Conservation (phyloP, 2,888 invertebrate genomes). For the Melangyna quadrimaculata region DNA sequence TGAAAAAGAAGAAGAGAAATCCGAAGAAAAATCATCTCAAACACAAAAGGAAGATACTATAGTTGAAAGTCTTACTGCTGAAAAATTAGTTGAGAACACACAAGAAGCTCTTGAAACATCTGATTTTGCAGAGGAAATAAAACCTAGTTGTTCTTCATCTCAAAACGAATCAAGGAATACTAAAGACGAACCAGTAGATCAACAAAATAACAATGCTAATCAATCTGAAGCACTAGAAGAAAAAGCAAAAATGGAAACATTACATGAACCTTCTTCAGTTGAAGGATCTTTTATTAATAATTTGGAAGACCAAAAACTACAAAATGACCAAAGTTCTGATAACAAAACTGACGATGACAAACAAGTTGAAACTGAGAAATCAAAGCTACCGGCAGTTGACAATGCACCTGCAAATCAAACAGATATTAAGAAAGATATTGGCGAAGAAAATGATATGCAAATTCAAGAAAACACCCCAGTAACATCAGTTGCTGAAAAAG, state of each 20-base stretch:
- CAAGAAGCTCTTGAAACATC: background rate
- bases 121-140: background rate
- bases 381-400: background rate
- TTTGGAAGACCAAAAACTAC: background rate
- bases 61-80: background rate
- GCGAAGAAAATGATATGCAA: background rate
- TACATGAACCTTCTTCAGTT: background rate
- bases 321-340: background rate
- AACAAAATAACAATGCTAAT: background rate
- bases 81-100: background rate
- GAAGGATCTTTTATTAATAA: too few species aligned
- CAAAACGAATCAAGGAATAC: background rate
- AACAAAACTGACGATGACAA: background rate
- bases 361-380: background rate
- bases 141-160: background rate
- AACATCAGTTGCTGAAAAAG: background rate
- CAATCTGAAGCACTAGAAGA: background rate
- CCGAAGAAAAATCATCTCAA: background rate
- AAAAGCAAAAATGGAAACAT: background rate
- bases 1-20: too few species aligned
- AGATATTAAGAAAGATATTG: background rate
- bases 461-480: background rate
- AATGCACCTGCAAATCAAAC: background rate
- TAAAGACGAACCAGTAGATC: background rate
- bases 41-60: background rate